phyloP scores from a whole-genome alignment of 2,113 vertebrate species.

The Chaetura pelagica region DNA sequence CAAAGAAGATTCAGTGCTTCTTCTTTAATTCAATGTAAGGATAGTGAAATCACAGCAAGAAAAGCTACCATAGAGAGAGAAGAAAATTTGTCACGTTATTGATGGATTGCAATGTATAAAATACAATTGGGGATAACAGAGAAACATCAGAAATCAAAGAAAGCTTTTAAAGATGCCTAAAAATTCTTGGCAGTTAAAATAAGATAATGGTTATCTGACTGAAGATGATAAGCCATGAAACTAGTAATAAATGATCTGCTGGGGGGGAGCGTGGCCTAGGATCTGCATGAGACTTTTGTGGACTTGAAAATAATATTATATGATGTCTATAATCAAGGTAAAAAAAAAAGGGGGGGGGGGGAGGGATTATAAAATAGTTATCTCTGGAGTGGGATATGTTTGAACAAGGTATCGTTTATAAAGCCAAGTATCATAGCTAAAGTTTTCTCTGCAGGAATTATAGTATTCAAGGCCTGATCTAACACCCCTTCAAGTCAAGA shows the following conservation, averaged over 20 bases:
- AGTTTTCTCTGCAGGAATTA: background rate
- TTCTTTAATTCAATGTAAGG: background rate
- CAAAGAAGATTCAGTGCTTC: background rate
- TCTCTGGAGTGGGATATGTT: background rate
- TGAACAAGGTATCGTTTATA: background rate
- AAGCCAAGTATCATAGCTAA: background rate
- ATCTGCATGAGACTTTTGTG: background rate
- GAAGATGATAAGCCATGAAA: background rate
- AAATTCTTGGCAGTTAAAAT: background rate
- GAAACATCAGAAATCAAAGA: background rate
- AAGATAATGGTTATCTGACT: background rate
- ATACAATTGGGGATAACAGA: background rate
- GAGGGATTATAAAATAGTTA: background rate
- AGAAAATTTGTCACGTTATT: background rate
- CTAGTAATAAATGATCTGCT: background rate
- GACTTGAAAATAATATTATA: background rate
- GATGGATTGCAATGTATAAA: background rate
- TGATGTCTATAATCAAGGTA: background rate
- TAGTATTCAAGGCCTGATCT: background rate
- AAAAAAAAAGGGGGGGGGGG: background rate
- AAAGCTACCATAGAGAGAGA: background rate
- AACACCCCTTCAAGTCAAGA: background rate
- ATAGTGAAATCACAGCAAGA: background rate
- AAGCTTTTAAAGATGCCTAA: background rate
- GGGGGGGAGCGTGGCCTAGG: rapidly evolving